Evolutionary conservation across 2,113 vertebrate species (phyloP), one percentile per base, ranked within the genome.

Genomic region (Scartelaos histophorus): DNA sequence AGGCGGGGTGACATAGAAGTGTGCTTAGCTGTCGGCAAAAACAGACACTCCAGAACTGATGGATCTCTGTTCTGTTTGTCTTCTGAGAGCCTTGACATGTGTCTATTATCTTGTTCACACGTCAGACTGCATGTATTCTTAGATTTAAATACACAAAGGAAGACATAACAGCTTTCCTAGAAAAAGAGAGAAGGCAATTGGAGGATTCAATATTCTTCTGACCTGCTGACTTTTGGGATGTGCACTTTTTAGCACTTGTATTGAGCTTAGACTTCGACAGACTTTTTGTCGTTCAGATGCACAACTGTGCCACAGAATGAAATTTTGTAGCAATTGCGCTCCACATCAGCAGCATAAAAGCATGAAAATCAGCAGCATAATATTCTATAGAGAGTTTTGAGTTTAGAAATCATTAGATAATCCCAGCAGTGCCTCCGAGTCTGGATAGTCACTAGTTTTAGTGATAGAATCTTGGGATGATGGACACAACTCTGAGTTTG

Each of bases 1-100:
- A 82, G 87, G 78, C 81, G 64, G 86, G 77, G 60, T 49, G 78
- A 82, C 69, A 65, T 71, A 15, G 72, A 66, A 75, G 65, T 73
- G 71, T 67, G 72, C 62, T 82, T 76, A 29, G 62, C 75, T 66
- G 54, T 57, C 56, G 80, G 79, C n/a, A 19, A 70, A 75, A 73
- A 64, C 68, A 80, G 64, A 62, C 45, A 12, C 43, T 74, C 22
- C 25, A 29, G 34, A 22, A 24, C 71, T 78, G 64, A 69, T 53
- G 53, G 47, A 80, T 77, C 61, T 65, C 29, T 64, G 56, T 47
- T 56, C 38, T 62, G 57, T 45, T 70, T 72, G 47, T 54, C 60
- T 73, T 64, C 61, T 5, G 58, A 81, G 75, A 71, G 34, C 53
- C 68, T 68, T 54, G 56, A 29, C 10, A 16, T 49, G 21, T 51